phyloP scores from a whole-genome alignment of 2,888 invertebrate genomes.

The Meteorus colon region DNA sequence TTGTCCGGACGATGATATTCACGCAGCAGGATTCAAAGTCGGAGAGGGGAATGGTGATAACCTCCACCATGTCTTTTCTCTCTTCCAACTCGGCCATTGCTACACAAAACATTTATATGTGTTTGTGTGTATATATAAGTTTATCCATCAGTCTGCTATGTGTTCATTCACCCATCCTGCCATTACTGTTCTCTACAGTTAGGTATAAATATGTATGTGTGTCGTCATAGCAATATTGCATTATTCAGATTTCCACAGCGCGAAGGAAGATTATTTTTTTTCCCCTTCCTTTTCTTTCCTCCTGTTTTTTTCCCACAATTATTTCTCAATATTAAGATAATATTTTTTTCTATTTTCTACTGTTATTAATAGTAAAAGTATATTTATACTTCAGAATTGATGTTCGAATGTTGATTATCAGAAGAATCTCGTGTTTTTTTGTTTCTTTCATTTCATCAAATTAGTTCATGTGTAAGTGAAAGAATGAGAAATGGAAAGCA shows the following conservation, averaged over 20 bases:
- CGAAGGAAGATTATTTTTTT: not conserved
- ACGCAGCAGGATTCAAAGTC: constrained; percentile 49
- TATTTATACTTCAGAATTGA: no score
- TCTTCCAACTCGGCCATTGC: not conserved
- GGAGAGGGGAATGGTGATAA: constrained; percentile 45
- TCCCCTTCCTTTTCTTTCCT: not conserved
- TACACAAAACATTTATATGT: constrained; percentile 23
- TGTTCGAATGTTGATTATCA: no score
- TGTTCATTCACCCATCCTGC: constrained; percentile 34
- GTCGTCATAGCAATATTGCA: not conserved
- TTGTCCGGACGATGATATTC: constrained; percentile 55
- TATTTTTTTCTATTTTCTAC: not conserved
- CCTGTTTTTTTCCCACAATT: not conserved
- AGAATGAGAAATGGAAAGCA: no score
- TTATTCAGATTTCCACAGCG: not conserved
- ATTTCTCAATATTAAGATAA: not conserved
- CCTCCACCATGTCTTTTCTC: constrained; percentile 46
- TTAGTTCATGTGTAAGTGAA: no score
- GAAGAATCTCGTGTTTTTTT: no score
- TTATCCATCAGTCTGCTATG: constrained; percentile 2
- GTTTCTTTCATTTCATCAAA: no score
- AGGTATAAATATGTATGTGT: not conserved
- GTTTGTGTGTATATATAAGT: constrained; percentile 21
- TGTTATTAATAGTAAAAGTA: not conserved
- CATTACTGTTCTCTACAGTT: not conserved